Conservation (phyloP, 2,113 vertebrate genomes). For the Procapra przewalskii region DNA sequence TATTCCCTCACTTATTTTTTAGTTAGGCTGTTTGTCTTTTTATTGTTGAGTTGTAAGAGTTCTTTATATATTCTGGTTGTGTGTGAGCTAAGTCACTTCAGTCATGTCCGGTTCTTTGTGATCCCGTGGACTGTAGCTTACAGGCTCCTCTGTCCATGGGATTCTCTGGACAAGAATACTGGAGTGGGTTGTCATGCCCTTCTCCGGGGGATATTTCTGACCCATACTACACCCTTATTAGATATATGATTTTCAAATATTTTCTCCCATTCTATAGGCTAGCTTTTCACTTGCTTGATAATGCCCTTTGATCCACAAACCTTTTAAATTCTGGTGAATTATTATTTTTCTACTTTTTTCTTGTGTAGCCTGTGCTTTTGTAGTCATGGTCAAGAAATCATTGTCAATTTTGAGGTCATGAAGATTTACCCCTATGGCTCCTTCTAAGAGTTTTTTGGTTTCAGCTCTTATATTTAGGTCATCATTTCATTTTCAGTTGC, state of each 20-base stretch:
- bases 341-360: neutral
- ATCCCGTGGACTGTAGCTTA: neutral
- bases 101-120: neutral
- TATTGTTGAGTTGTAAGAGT: neutral
- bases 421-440: neutral
- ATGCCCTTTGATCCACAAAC: neutral
- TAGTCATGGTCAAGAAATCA: neutral
- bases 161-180: neutral
- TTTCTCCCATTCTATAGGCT: neutral
- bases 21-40: neutral
- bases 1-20: neutral
- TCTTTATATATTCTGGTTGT: conserved; percentile 15
- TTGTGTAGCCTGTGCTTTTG: neutral
- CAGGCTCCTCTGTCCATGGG: neutral
- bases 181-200: neutral
- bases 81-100: neutral
- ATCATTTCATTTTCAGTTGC: neutral
- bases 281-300: neutral
- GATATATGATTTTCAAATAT: neutral
- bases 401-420: neutral
- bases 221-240: neutral
- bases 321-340: neutral
- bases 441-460: neutral
- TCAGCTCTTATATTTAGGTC: neutral
- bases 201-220: neutral